A percentile compares a stretch with the other conserved stretches of the same genome.
Evolutionary conservation across 2,797 vertebrate species (phyloP).

Genomic region (Enteromius unitaeniatus): DNA sequence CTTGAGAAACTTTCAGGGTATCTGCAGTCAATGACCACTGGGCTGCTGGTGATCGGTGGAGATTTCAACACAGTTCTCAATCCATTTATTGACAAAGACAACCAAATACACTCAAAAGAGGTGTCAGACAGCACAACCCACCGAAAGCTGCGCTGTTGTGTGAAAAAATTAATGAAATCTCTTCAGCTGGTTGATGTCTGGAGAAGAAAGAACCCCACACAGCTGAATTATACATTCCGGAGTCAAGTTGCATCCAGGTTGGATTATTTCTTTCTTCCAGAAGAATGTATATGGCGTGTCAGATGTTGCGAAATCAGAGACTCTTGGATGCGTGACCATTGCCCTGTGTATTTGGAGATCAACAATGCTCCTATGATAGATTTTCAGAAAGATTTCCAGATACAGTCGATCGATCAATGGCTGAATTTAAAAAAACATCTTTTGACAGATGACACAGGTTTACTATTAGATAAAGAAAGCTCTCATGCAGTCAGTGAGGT

Average conservation of each 20-base stretch:
- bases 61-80: slow-evolving; percentile 42
- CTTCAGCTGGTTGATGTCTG: not conserved
- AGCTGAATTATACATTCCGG: not conserved
- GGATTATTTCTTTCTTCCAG: not conserved
- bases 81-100: slow-evolving; percentile 3
- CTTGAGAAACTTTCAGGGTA: not conserved
- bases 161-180: not conserved
- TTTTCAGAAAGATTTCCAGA: too few relatives aligned
- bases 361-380: too few relatives aligned
- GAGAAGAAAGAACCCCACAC: not conserved
- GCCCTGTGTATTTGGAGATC: too few relatives aligned
- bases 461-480: too few relatives aligned
- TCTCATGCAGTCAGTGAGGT: too few relatives aligned
- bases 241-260: not conserved
- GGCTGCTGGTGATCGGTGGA: slow-evolving; percentile 32
- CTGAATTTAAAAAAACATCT: too few relatives aligned
- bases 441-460: too few relatives aligned
- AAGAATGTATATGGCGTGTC: slow-evolving; percentile 39
- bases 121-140: too few relatives aligned
- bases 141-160: not conserved
- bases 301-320: too few relatives aligned
- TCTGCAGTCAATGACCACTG: slow-evolving; percentile 12
- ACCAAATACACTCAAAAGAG: not conserved
- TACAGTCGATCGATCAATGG: too few relatives aligned
- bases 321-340: too few relatives aligned